These are phyloP conservation scores for Carettochelys insculpta DNA, from an alignment of 2,113 vertebrate species.

Conservation along the genomic window DNA sequence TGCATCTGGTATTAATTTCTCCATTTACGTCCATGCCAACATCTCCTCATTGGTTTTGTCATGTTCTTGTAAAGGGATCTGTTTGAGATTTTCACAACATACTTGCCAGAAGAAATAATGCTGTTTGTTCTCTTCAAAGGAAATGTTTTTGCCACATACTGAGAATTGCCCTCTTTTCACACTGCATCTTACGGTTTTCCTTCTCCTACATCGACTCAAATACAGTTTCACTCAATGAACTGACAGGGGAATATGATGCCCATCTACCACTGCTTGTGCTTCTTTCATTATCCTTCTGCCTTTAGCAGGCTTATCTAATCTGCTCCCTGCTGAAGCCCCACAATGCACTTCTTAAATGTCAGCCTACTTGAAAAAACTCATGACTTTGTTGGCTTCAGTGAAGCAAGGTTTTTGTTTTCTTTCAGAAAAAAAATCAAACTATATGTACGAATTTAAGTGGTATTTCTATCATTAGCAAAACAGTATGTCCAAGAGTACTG, in stretches of 20 bases:
- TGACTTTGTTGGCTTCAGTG: background rate
- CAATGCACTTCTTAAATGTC: background rate
- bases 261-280: background rate
- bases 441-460: background rate
- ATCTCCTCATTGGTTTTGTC: background rate
- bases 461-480: background rate
- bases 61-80: background rate
- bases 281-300: background rate
- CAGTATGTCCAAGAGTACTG: background rate
- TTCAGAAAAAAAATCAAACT: background rate
- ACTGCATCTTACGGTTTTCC: background rate
- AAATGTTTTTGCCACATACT: background rate
- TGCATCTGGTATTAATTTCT: background rate
- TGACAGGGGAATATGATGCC: no score
- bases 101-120: background rate
- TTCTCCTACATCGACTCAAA: background rate
- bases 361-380: background rate
- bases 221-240: no score
- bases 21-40: background rate
- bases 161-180: background rate
- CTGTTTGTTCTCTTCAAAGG: background rate
- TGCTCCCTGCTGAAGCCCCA: background rate
- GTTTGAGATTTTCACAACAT: background rate
- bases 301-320: background rate
- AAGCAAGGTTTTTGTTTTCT: background rate